A percentile compares a stretch with the other conserved stretches of the same genome.
Evolutionary conservation across 1,140 invertebrate genomes (phyloP).

Genomic region (Magallana ariakensis): DNA sequence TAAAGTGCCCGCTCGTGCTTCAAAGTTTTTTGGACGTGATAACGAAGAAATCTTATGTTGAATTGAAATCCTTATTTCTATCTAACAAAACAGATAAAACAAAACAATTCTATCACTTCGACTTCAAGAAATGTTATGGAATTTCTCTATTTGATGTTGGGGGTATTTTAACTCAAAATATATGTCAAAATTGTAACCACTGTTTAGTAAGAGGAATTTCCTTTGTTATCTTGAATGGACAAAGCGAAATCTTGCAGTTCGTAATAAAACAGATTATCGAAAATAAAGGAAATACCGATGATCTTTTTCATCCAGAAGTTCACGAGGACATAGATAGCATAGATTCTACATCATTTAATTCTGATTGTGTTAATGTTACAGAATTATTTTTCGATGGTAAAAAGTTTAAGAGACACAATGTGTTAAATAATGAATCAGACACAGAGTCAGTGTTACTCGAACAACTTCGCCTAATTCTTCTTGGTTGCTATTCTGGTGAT

Average conservation of each 20-base stretch:
- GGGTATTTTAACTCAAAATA: not conserved
- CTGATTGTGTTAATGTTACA: no score
- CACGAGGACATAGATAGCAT: no score
- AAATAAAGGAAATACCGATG: not conserved
- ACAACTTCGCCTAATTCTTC: not conserved
- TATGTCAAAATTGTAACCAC: no score
- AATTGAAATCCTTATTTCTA: not conserved
- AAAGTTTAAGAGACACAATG: no score
- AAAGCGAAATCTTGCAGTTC: not conserved
- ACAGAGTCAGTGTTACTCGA: not conserved
- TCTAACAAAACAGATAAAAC: not conserved
- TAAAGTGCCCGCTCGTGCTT: not conserved
- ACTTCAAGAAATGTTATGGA: not conserved
- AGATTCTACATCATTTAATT: not conserved
- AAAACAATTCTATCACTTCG: no score
- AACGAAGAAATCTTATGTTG: not conserved
- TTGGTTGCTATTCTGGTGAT: not conserved
- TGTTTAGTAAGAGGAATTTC: not conserved
- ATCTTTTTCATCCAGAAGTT: not conserved
- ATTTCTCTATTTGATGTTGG: no score
- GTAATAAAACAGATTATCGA: not conserved
- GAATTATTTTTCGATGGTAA: no score
- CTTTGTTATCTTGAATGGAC: not conserved
- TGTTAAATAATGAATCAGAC: not conserved
- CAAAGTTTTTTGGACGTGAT: not conserved